Base-by-base conservation (phyloP, 2,888 invertebrate species). In the Pyrochroa serraticornis region DNA sequence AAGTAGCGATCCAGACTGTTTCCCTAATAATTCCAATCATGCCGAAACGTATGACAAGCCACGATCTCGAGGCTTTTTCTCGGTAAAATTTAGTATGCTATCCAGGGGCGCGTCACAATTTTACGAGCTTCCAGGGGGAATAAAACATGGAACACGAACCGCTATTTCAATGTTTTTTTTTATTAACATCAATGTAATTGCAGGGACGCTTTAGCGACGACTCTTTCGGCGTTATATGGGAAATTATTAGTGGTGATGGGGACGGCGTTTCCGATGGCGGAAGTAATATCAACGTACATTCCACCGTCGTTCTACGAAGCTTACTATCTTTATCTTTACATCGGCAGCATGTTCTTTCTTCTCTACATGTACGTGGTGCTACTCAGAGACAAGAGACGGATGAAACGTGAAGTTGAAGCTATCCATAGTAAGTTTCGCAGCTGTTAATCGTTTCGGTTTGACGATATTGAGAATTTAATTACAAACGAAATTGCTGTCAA, bases 181-280 rank as follows among this genome's bases (percentile, higher is more conserved):
- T 7, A 22, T 14, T 48, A 41, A 53, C 48, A 47, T 32, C 34
- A 12, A 64, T 45, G 55, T 63, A 44, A 60, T 81, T 80, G 46
- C 80, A 95, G 94, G 69, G 93, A 95, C 79, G 93, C 94, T 65
- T 81, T 95, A 75, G 92, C 93, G 57, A 91, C 93, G 33, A 92
- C 94, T 10, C 83, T 96, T 65, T 96, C 96, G 62, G 95, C 95
- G 0, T 85, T 97, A 30, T 97, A 97, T 78, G 95, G 95, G 42
- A 95, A 96, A 80, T 84, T 96, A 47, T 81, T 97, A 70, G 94
- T 96, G 37, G 95, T 96, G 42, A 93, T 95, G 91, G 96, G 96
- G 62, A 89, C 94, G 64, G 94, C 95, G 9, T 94, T 97, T 80
- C 96, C 96, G 47, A 91, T 97, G 89, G 93, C 96, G 62, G 95